phyloP scores from a whole-genome alignment of 2,797 vertebrate species.

The Macroramphosus scolopax region DNA sequence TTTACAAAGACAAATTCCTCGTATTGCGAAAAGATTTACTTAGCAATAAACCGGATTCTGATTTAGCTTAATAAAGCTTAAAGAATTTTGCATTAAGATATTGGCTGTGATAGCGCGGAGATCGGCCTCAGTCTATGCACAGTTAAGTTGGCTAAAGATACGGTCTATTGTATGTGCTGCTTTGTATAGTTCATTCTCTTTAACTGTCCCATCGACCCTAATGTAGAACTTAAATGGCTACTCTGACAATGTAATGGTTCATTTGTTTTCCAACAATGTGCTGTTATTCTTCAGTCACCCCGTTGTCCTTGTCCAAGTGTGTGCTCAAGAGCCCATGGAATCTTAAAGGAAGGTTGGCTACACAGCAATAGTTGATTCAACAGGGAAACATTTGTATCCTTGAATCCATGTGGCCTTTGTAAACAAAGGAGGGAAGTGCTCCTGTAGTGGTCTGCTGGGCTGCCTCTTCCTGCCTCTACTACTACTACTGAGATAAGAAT shows the following conservation, averaged over 20 bases:
- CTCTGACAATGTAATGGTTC: constrained; percentile 2
- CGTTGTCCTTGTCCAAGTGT: constrained; percentile 20
- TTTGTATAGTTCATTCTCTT: constrained; percentile 9
- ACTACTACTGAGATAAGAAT: constrained; percentile 43
- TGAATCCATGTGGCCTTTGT: constrained; percentile 26
- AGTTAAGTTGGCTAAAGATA: too few relatives aligned
- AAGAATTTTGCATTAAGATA: too few relatives aligned
- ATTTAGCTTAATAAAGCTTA: too few relatives aligned
- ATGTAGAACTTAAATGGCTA: constrained; percentile 28
- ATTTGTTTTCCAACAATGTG: constrained; percentile 20
- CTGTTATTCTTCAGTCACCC: constrained; percentile 11
- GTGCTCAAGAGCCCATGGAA: constrained; percentile 17
- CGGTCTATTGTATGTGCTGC: too few relatives aligned
- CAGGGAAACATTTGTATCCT: constrained; percentile 16
- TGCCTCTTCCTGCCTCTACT: constrained; percentile 54
- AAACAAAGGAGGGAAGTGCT: constrained; percentile 72
- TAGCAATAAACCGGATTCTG: too few relatives aligned
- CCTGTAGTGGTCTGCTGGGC: constrained; percentile 14
- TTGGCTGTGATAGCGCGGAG: too few relatives aligned
- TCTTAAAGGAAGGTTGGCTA: constrained; percentile 14
- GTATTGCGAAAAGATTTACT: too few relatives aligned
- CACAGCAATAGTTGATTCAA: constrained; percentile 4
- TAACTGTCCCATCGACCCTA: constrained; percentile 18
- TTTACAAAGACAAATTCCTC: too few relatives aligned
- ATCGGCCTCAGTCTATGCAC: too few relatives aligned